A percentile compares a stretch with the other conserved stretches of the same genome.
These are phyloP conservation scores for Scaptodrosophila lebanonensis DNA, from an alignment of 1,140 invertebrate species.

Conservation along the genomic window DNA sequence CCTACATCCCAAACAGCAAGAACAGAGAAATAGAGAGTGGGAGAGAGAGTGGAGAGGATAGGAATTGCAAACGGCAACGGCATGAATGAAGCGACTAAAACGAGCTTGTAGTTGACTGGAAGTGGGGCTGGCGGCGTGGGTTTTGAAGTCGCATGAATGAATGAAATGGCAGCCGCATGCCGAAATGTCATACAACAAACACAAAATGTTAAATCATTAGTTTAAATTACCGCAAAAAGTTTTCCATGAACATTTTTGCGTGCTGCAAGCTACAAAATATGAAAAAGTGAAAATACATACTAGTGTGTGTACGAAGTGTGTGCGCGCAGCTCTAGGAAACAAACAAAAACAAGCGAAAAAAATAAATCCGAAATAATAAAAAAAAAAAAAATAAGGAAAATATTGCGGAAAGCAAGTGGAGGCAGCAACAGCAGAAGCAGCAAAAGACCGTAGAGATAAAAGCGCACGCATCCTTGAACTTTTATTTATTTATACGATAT, in stretches of 20 bases:
- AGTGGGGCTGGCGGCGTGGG: background rate
- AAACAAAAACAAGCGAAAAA: slow-evolving; percentile 24
- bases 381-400: slow-evolving; percentile 20
- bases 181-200: slow-evolving; percentile 57
- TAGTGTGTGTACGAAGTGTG: no score
- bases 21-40: slow-evolving; percentile 5
- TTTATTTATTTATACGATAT: slow-evolving; percentile 68
- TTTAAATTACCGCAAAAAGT: slow-evolving; percentile 70
- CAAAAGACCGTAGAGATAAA: slow-evolving; percentile 62
- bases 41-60: no score
- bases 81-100: slow-evolving; percentile 29
- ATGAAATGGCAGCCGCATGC: slow-evolving; percentile 24
- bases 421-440: slow-evolving; percentile 49
- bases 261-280: slow-evolving; percentile 66
- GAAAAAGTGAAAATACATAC: slow-evolving; percentile 64
- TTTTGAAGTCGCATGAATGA: slow-evolving; percentile 19
- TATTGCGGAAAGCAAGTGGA: slow-evolving; percentile 65
- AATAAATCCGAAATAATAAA: background rate
- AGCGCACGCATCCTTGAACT: slow-evolving; percentile 74
- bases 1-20: slow-evolving; percentile 4
- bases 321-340: no score
- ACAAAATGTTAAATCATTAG: slow-evolving; percentile 73
- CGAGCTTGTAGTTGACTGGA: background rate
- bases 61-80: background rate
- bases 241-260: slow-evolving; percentile 28